Evolutionary conservation across 2,797 vertebrate species (phyloP), one percentile per base, ranked within the genome.

Genomic region (Acropternis orthonyx): DNA sequence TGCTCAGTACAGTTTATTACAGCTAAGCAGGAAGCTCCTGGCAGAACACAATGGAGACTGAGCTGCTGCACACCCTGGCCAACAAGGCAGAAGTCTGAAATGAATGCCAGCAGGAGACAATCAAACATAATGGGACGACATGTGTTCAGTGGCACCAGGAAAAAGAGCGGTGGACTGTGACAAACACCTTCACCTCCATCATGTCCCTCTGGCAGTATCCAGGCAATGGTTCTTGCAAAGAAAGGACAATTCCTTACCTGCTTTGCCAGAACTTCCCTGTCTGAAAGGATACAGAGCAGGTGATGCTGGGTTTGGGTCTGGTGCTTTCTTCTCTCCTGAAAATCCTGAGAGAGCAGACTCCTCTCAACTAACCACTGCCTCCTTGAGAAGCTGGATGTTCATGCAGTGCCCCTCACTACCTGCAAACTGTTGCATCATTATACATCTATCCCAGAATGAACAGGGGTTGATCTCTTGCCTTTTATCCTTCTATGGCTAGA

Each of bases 171-270:
- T 30, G 28, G 21, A 46, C 18, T 3, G 1, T 18, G 36, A 74
- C 2, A 14, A 56, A 9, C 11, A 19, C 14, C 8, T 67, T 24
- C 14, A 67, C 17, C 26, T 74, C 27, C 27, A n/a, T 9, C n/a
- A 6, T 14, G 12, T 27, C 1, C 0, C 23, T 63, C 8, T 18
- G 22, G n/a, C 3, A 9, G 72, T 1, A 2, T 5, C 2, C 20
- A 61, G 34, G 14, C 37, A 44, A 20, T 0, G 2, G 43, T 10
- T 61, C 62, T 65, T 28, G 32, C 15, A 59, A 73, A 63, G 9
- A 41, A 86, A 89, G 7, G 22, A 48, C 28, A 72, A 37, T 24
- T 62, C 52, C 2, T 1, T 49, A 34, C 14, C 13, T 12, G 7
- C n/a, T 91, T 71, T 76, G 23, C 39, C 63, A 67, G 32, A 48